Evolutionary conservation across 2,888 invertebrate species (phyloP).

Genomic region (Diabrotica balteata): DNA sequence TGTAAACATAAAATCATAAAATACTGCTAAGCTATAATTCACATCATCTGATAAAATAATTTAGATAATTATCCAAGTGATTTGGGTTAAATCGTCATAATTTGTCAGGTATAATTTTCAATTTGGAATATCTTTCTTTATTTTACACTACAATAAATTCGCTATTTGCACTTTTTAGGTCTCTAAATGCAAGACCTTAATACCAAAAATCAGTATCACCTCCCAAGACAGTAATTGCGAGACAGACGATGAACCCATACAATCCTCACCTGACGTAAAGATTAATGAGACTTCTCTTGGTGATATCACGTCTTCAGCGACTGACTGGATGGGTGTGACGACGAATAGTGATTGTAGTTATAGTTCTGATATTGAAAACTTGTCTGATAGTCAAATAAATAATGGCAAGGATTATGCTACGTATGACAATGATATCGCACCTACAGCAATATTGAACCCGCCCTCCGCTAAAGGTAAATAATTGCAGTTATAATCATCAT

Average conservation of each 20-base stretch:
- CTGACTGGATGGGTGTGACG: constrained; percentile 88
- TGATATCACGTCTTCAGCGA: constrained; percentile 34
- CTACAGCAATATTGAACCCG: constrained; percentile 78
- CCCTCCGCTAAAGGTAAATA: constrained; percentile 48
- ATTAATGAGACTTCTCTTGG: constrained; percentile 18
- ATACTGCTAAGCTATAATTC: too few species aligned
- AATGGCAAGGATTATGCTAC: constrained; percentile 53
- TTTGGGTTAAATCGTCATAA: too few species aligned
- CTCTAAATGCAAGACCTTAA: constrained; percentile 28
- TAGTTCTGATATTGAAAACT: constrained; percentile 69
- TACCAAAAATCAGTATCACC: constrained; percentile 45
- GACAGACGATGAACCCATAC: constrained; percentile 49
- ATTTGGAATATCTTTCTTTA: too few species aligned
- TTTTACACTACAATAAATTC: too few species aligned
- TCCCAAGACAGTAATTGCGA: constrained; percentile 47
- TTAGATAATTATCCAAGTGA: too few species aligned
- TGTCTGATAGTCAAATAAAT: constrained; percentile 60
- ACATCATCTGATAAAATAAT: too few species aligned
- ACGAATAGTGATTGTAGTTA: constrained; percentile 89
- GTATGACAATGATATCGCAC: constrained; percentile 74
- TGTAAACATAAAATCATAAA: too few species aligned
- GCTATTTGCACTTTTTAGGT: constrained; percentile 1
- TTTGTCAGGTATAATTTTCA: too few species aligned
- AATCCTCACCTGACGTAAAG: constrained; percentile 39
- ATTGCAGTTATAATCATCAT: neutral